Evolutionary conservation across 2,113 vertebrate species (phyloP), one percentile per base, ranked within the genome.

Genomic region (Coregonus clupeaformis): DNA sequence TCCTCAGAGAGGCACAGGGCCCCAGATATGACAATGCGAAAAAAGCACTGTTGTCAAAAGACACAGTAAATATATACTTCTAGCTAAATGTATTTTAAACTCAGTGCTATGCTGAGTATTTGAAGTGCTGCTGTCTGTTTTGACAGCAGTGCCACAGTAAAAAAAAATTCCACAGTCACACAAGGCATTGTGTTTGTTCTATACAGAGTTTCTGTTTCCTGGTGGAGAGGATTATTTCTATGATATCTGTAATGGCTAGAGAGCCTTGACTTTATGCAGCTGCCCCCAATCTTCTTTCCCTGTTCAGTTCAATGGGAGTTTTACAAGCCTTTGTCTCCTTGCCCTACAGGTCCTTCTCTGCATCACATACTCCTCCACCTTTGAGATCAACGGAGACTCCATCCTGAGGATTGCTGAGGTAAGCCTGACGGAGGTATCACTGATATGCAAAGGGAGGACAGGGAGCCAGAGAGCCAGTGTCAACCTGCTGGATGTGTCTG

Each of bases 341-440:
- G 79, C 77, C 18, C 30, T 30, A 9, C 76, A 99, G 98, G 96
- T 99, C 47, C 93, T 99, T 83, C 95, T 99, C 63, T 99, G 97
- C 74, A 94, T 98, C 88, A 99, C 98, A 1, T 99, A 98, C 45
- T 96, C 96, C 0, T 94, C 97, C 0, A 96, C 94, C 3, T 99
- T 99, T 84, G 95, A 98, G 84, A 91, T 98, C 72, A 99, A 94
- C 5, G 95, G 96, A 22, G 96, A 94, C 69, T 96, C 97, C 0
- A 95, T 99, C 76, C 89, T 99, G 77, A 95, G 94, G 84, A 97
- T 99, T 4, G 95, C 97, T 0, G 94, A 98, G 95, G 98, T 98
- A 86, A 92, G 93, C 81, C 49, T 52, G 49, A 52, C 49, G 1
- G 49, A 52, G 49, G 12, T 18, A 52, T 52, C 16, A 18, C 14